Evolutionary conservation across 2,113 vertebrate genomes (phyloP).

Genomic region (Pluvialis apricaria): DNA sequence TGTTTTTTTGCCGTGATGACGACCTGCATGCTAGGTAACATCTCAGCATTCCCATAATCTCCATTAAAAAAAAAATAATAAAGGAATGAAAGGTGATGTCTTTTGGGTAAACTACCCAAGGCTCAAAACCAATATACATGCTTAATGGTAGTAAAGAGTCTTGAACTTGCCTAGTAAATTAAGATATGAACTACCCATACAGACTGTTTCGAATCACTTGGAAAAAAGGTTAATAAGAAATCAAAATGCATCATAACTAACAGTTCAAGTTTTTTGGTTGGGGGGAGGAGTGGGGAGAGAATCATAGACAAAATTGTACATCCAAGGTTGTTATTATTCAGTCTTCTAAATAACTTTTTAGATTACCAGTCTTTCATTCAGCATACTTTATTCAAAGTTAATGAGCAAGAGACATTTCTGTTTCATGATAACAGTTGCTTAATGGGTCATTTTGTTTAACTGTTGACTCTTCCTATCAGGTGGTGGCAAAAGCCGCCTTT

Average conservation of each 20-base stretch:
- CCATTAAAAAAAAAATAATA: not conserved
- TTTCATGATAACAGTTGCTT: not conserved
- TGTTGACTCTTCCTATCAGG: slow-evolving; percentile 27
- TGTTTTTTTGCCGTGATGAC: not conserved
- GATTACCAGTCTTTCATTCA: not conserved
- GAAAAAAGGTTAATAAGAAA: not conserved
- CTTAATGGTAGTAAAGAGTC: not conserved
- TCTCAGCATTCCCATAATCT: not conserved
- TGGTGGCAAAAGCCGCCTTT: not conserved
- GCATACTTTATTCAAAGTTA: not conserved
- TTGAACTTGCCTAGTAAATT: not conserved
- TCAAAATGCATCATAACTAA: not conserved
- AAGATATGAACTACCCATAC: not conserved
- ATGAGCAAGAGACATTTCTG: not conserved
- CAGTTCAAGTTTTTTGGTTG: not conserved
- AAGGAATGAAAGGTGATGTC: not conserved
- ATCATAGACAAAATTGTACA: not conserved
- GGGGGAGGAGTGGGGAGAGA: not conserved
- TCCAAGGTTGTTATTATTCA: not conserved
- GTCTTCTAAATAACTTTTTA: not conserved
- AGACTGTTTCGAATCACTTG: not conserved
- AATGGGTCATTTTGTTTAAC: not conserved
- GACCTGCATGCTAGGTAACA: not conserved
- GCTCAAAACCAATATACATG: not conserved
- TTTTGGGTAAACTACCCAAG: not conserved